A percentile compares a stretch with the other conserved stretches of the same genome.
phyloP scores from a whole-genome alignment of 2,888 invertebrate genomes.

The Lepidocyrtinus sp. region DNA sequence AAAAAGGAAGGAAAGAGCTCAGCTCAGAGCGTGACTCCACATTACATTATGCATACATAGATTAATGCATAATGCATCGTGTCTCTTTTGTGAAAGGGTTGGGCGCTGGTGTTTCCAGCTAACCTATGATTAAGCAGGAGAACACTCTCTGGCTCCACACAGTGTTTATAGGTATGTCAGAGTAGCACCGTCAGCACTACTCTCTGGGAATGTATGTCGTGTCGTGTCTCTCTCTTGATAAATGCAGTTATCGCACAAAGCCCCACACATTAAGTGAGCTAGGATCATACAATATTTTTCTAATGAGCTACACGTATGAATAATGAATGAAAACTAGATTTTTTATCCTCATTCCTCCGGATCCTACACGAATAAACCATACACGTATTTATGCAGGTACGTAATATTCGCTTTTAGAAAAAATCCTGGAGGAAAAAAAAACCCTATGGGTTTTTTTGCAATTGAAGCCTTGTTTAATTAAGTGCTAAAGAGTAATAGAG shows the following conservation, averaged over 20 bases:
- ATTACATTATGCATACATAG: too few species aligned
- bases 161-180: background rate
- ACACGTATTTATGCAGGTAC: too few species aligned
- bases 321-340: background rate
- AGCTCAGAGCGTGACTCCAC: too few species aligned
- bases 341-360: too few species aligned
- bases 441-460: background rate
- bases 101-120: constrained; percentile 64
- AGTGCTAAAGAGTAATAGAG: background rate
- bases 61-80: background rate
- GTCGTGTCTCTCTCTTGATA: background rate
- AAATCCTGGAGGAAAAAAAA: background rate
- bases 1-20: too few species aligned
- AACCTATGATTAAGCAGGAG: constrained; percentile 68
- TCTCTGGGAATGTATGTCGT: constrained; percentile 14
- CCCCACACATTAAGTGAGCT: constrained; percentile 41
- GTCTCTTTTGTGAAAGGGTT: constrained; percentile 67
- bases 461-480: background rate
- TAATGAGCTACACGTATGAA: background rate
- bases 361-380: background rate
- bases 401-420: too few species aligned
- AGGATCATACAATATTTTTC: too few species aligned
- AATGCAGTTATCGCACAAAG: constrained; percentile 30
- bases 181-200: too few species aligned
- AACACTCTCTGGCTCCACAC: constrained; percentile 21